Conservation (phyloP, 2,797 vertebrate genomes). For the Enteromius fasciolatus region DNA sequence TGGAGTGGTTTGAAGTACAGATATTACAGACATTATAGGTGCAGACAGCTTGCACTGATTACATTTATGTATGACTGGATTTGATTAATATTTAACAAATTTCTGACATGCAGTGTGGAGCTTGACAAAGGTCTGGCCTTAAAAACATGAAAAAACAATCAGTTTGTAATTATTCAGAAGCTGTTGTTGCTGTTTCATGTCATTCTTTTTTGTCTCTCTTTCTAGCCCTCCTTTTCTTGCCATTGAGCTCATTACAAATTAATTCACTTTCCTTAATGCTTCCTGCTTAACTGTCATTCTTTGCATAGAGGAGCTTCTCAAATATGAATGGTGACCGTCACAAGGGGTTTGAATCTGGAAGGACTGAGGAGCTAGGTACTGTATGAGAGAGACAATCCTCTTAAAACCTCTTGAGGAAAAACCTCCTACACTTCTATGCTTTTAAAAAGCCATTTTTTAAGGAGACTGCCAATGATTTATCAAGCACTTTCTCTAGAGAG, state of each 20-base stretch:
- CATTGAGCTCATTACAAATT: constrained; percentile 57
- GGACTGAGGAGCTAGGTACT: neutral
- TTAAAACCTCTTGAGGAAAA: neutral
- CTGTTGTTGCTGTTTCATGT: constrained; percentile 23
- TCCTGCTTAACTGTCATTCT: constrained; percentile 57
- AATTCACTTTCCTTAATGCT: constrained; percentile 55
- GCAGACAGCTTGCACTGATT: neutral
- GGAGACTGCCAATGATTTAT: neutral
- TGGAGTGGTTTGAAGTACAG: neutral
- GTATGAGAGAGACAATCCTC: neutral
- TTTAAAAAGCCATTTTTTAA: constrained; percentile 13
- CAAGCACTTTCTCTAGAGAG: constrained; percentile 8
- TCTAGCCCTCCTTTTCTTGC: constrained; percentile 30
- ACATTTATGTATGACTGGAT: neutral
- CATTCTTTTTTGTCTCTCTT: neutral
- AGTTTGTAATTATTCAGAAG: constrained; percentile 63
- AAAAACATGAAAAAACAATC: constrained; percentile 39
- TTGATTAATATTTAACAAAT: neutral
- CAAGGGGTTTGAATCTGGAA: constrained; percentile 38
- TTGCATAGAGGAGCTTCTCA: constrained; percentile 53
- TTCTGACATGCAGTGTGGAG: neutral
- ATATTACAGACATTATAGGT: neutral
- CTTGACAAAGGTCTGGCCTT: neutral
- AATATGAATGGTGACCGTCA: constrained; percentile 50
- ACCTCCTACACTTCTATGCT: neutral